Conservation (phyloP, 2,888 invertebrate genomes). For the Trachelus iudaicus region DNA sequence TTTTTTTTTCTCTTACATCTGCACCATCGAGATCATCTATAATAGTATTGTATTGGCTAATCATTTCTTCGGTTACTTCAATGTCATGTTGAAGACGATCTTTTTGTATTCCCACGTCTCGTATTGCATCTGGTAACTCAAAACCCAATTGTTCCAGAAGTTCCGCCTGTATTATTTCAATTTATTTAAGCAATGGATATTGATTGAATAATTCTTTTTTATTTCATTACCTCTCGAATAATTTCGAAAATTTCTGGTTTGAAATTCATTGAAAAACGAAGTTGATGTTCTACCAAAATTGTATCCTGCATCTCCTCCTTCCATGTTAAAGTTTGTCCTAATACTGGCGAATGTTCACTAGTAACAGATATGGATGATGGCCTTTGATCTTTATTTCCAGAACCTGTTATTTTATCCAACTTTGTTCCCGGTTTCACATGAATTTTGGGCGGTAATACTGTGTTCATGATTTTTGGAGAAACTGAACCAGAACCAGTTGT, state of each 20-base stretch:
- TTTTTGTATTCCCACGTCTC: conserved; percentile 73
- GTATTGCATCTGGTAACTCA: conserved; percentile 67
- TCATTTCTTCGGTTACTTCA: conserved; percentile 71
- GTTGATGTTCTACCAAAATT: conserved; percentile 75
- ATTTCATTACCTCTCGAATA: conserved; percentile 70
- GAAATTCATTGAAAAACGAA: conserved; percentile 77
- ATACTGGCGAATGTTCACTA: conserved; percentile 5
- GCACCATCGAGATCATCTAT: conserved; percentile 75
- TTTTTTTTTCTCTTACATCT: conserved; percentile 68
- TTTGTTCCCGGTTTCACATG: background rate
- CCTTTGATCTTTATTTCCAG: background rate
- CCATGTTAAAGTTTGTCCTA: conserved; percentile 71
- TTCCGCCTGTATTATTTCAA: conserved; percentile 68
- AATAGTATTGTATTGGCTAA: conserved; percentile 75
- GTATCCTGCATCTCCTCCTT: conserved; percentile 76
- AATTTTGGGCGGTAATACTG: background rate
- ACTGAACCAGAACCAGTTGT: background rate
- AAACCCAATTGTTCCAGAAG: conserved; percentile 79
- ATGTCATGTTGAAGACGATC: conserved; percentile 74
- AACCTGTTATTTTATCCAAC: background rate
- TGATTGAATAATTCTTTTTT: background rate
- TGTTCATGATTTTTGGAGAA: background rate
- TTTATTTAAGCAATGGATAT: background rate
- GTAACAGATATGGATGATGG: conserved; percentile 8
- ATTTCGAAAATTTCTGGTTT: conserved; percentile 74